Evolutionary conservation across 2,888 invertebrate genomes (phyloP).

Genomic region (Phalangium opilio): DNA sequence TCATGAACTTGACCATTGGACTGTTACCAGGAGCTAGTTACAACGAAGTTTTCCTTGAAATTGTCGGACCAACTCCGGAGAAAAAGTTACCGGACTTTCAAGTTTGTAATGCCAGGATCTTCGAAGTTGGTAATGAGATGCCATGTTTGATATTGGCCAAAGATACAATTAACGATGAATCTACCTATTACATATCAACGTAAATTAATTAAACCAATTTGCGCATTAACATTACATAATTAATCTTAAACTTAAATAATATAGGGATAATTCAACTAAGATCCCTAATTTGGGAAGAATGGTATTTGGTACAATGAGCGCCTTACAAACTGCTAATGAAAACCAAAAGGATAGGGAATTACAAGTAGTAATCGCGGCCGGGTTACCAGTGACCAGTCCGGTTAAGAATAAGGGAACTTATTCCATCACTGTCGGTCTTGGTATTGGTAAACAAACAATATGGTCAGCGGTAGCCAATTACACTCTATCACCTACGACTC

Average conservation of each 20-base stretch:
- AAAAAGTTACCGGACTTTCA: constrained; percentile 18
- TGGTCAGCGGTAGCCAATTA: constrained; percentile 18
- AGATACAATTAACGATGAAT: not conserved
- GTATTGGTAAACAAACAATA: constrained; percentile 12
- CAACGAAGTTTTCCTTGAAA: constrained; percentile 17
- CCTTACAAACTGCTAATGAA: no score
- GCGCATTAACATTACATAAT: no score
- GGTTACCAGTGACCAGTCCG: constrained; percentile 2
- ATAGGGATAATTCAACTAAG: no score
- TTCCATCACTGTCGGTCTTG: constrained; percentile 14
- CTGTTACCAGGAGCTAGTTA: constrained; percentile 16
- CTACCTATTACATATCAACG: not conserved
- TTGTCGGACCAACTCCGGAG: constrained; percentile 13
- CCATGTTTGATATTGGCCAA: constrained; percentile 12
- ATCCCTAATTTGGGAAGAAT: no score
- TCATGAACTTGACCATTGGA: constrained; percentile 17
- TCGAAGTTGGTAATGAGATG: constrained; percentile 16
- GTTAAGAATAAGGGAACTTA: constrained; percentile 13
- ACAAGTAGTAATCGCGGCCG: no score
- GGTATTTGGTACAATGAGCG: no score
- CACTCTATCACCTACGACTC: not conserved
- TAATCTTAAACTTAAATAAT: no score
- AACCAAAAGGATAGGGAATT: no score
- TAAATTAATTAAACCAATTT: no score
- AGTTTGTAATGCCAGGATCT: constrained; percentile 17